phyloP scores from a whole-genome alignment of 2,797 vertebrate genomes.

The Okamejei kenojei region DNA sequence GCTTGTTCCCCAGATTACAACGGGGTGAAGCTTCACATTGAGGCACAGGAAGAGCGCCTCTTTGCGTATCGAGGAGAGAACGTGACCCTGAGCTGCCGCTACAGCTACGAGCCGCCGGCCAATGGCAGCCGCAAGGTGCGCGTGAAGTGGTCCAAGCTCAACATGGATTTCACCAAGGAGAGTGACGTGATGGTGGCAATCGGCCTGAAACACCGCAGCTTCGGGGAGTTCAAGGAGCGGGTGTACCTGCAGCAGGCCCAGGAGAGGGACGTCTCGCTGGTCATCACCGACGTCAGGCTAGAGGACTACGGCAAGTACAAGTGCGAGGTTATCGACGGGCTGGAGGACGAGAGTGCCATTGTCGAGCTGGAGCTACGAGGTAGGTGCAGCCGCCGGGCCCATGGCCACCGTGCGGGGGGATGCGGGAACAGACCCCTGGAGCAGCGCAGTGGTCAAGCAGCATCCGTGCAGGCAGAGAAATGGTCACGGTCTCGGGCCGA shows the following conservation, averaged over 20 bases:
- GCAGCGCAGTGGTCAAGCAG: no score
- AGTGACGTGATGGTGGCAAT: slow-evolving; percentile 77
- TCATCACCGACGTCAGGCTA: slow-evolving; percentile 65
- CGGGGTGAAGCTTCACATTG: slow-evolving; percentile 69
- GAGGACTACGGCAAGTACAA: slow-evolving; percentile 79
- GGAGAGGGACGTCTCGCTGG: slow-evolving; percentile 63
- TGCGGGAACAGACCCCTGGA: background rate
- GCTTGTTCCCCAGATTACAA: slow-evolving; percentile 57
- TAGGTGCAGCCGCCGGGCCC: background rate
- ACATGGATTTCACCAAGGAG: slow-evolving; percentile 61
- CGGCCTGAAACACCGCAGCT: slow-evolving; percentile 66
- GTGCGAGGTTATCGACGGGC: slow-evolving; percentile 83
- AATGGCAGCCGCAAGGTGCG: slow-evolving; percentile 59
- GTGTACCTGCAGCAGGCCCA: slow-evolving; percentile 57
- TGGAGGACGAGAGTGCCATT: slow-evolving; percentile 79
- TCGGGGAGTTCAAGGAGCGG: slow-evolving; percentile 71
- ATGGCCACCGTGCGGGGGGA: background rate
- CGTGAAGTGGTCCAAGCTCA: slow-evolving; percentile 82
- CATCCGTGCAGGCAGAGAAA: no score
- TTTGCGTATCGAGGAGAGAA: slow-evolving; percentile 70
- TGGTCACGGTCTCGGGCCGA: no score
- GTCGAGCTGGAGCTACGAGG: slow-evolving; percentile 78
- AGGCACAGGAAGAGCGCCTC: slow-evolving; percentile 60
- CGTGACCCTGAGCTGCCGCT: slow-evolving; percentile 74
- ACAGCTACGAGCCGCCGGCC: slow-evolving; percentile 63